Percentiles rank a stretch among this genome's conserved stretches.
Conservation (phyloP, 2,888 invertebrate genomes). For the Ctena decussata region DNA sequence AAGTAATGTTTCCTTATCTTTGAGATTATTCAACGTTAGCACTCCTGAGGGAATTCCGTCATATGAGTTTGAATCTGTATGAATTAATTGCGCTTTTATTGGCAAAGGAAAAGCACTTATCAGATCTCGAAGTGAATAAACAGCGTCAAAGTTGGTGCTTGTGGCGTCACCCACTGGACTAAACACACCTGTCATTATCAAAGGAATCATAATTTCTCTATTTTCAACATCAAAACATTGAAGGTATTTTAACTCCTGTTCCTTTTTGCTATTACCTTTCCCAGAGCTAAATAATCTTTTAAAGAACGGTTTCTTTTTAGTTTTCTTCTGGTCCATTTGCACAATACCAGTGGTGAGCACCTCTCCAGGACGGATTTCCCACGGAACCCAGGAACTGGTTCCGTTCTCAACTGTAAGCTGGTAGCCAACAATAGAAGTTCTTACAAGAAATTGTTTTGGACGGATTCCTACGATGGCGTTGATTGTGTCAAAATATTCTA, state of each 20-base stretch:
- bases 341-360: conserved; percentile 79
- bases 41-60: conserved; percentile 71
- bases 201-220: conserved; percentile 81
- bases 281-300: conserved; percentile 74
- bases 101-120: conserved; percentile 80
- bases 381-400: conserved; percentile 78
- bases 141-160: conserved; percentile 79
- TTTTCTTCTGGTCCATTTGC: conserved; percentile 82
- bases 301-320: conserved; percentile 77
- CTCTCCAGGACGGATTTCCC: conserved; percentile 79
- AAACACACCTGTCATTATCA: conserved; percentile 83
- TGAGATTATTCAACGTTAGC: conserved; percentile 73
- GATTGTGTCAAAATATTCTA: conserved; percentile 83
- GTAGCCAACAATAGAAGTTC: conserved; percentile 81
- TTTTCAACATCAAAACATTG: conserved; percentile 80
- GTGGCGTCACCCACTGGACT: conserved; percentile 81
- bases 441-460: conserved; percentile 78
- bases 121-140: conserved; percentile 82
- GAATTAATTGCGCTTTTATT: conserved; percentile 79
- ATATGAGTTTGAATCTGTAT: conserved; percentile 61
- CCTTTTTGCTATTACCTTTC: conserved; percentile 72
- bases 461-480: conserved; percentile 79
- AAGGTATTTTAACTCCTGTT: conserved; percentile 81
- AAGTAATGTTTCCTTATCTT: conserved; percentile 74
- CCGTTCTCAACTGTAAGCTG: conserved; percentile 78